Evolutionary conservation across 2,888 invertebrate genomes (phyloP), one percentile per base, ranked within the genome.

Genomic region (Stenodera caucasica): DNA sequence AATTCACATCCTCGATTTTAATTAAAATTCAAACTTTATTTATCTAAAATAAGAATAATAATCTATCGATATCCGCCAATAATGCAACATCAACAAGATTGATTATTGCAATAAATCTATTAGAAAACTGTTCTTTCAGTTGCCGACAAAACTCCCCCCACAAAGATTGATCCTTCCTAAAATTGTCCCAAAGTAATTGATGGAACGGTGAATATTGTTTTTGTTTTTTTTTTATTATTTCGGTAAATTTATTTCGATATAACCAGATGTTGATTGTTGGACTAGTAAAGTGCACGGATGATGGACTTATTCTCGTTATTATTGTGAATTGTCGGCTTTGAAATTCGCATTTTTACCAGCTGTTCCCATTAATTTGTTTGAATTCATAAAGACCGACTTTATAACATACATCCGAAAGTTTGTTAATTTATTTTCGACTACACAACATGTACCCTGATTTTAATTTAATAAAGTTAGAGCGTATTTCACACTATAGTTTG

Each of bases 361-460:
- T 70, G 72, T 60, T 67, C 60, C 58, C 60, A 67, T 40, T 71
- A 70, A 72, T 72, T 72, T n/a, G 72, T 73, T 73, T 64, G 70
- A 71, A 72, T 74, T 74, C 72, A 72, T 72, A 68, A 70, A 73
- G 37, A 9, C 69, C 65, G 72, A 71, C 68, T 72, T 70, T 62
- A 58, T 66, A 33, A 53, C 53, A 56, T 70, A 69, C 68, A 64
- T 69, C 64, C 60, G 55, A 73, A 75, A 76, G 70, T 76, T 76
- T 70, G 74, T 72, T 75, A 76, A 76, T 75, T 76, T 75, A 75
- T 73, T 69, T 70, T 67, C n/a, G 70, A 67, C 72, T 69, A 65
- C 70, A 72, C 72, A 75, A 75, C 74, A 74, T 73, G 74, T 70
- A 71, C 15, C 37, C 9, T 18, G 37, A 40, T 40, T 40, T 40